Conservation (phyloP, 2,797 vertebrate genomes). For the Rhodeus uyekii region DNA sequence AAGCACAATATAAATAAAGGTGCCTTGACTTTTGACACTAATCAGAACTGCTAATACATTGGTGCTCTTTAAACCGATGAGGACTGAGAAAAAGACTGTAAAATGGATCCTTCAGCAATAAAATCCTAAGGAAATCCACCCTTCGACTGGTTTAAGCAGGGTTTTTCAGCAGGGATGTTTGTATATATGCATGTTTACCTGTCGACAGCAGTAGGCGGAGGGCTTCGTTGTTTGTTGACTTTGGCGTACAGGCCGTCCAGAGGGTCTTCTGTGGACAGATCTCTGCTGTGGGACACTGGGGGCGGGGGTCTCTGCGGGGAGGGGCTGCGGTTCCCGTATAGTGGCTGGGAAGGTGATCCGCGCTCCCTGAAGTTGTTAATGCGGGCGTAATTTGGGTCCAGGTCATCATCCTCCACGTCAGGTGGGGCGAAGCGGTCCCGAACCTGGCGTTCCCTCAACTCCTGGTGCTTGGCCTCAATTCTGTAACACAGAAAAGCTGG, state of each 20-base stretch:
- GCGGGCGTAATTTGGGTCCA: conserved; percentile 93
- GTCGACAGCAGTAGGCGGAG: conserved; percentile 76
- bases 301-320: conserved; percentile 67
- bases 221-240: conserved; percentile 88
- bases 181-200: conserved; percentile 74
- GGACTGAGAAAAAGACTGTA: background rate
- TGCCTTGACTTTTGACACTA: background rate
- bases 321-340: conserved; percentile 51
- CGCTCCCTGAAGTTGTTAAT: conserved; percentile 89
- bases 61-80: background rate
- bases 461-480: conserved; percentile 89
- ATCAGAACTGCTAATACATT: background rate
- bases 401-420: conserved; percentile 90
- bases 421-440: conserved; percentile 71
- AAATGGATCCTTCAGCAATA: background rate
- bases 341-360: conserved; percentile 50
- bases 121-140: background rate
- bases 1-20: too few species aligned
- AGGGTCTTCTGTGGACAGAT: conserved; percentile 81
- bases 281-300: conserved; percentile 74
- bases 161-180: background rate
- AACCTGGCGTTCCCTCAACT: conserved; percentile 81
- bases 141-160: background rate
- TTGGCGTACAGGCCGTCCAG: conserved; percentile 91
- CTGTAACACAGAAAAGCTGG: conserved; percentile 67